Percentiles rank a stretch among this genome's conserved stretches.
Evolutionary conservation across 2,888 invertebrate species (phyloP).

Genomic region (Sphinx pinastri): DNA sequence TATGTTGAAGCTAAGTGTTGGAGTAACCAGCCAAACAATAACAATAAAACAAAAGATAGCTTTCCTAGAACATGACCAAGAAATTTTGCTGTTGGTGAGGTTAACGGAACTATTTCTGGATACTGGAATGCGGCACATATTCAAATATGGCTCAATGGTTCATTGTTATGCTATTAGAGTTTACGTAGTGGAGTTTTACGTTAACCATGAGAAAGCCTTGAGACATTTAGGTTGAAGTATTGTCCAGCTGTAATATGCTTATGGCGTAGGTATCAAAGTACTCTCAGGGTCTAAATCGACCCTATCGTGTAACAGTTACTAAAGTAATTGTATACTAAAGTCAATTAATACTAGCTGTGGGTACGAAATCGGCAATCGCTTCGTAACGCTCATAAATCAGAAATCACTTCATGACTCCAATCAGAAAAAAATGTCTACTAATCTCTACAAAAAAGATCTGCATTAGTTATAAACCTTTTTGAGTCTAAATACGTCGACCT

Average conservation of each 20-base stretch:
- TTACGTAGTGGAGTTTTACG: not conserved
- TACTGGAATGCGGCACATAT: not conserved
- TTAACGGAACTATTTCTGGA: constrained; percentile 19
- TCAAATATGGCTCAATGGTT: constrained; percentile 1
- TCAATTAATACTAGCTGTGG: no score
- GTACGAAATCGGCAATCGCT: no score
- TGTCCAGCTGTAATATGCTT: not conserved
- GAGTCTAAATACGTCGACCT: no score
- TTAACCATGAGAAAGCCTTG: not conserved
- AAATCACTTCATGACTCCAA: no score
- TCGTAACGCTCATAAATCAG: no score
- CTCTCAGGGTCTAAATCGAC: not conserved
- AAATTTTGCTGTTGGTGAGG: not conserved
- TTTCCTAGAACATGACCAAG: not conserved
- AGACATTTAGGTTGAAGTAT: not conserved
- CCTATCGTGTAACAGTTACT: no score
- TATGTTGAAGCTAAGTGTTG: no score
- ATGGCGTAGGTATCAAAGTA: not conserved
- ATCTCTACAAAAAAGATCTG: no score
- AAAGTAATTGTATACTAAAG: no score
- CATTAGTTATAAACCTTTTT: no score
- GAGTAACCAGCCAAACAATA: not conserved
- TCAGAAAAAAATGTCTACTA: no score
- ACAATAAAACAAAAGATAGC: constrained; percentile 9
- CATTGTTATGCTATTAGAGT: constrained; percentile 4